A percentile compares a stretch with the other conserved stretches of the same genome.
Conservation (phyloP, 2,888 invertebrate genomes). For the Balanococcus diminutus region DNA sequence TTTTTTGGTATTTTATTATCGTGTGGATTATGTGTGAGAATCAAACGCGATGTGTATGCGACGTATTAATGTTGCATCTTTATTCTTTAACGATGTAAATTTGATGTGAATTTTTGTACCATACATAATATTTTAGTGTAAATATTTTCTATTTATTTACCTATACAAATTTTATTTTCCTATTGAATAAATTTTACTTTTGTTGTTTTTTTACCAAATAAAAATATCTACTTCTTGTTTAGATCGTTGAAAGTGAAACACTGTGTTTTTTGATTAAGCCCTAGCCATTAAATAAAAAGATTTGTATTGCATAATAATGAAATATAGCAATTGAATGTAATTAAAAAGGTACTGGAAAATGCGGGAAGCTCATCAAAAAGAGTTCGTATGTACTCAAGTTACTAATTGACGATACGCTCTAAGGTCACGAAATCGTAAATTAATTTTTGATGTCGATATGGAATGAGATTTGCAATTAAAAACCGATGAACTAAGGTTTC, state of each 20-base stretch:
- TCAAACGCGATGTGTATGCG: constrained; percentile 29
- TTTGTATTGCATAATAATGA: background rate
- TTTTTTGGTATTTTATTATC: constrained; percentile 47
- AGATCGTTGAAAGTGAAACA: no score
- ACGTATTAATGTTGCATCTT: no score
- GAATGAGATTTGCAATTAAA: background rate
- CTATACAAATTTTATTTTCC: no score
- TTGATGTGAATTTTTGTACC: background rate
- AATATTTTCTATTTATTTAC: no score
- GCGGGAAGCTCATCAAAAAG: background rate
- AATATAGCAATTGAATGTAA: background rate
- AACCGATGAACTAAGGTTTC: background rate
- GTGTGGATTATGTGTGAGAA: constrained; percentile 13
- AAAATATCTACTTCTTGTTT: background rate
- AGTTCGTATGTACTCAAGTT: background rate
- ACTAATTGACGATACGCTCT: background rate
- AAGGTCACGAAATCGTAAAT: background rate
- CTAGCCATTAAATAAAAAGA: background rate
- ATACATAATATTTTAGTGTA: no score
- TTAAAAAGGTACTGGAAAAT: background rate
- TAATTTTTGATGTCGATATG: background rate
- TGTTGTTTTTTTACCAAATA: background rate
- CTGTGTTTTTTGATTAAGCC: no score
- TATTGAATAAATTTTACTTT: background rate
- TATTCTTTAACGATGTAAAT: no score